Conservation (phyloP, 2,888 invertebrate species). For the Branchinecta sandiegonensis region DNA sequence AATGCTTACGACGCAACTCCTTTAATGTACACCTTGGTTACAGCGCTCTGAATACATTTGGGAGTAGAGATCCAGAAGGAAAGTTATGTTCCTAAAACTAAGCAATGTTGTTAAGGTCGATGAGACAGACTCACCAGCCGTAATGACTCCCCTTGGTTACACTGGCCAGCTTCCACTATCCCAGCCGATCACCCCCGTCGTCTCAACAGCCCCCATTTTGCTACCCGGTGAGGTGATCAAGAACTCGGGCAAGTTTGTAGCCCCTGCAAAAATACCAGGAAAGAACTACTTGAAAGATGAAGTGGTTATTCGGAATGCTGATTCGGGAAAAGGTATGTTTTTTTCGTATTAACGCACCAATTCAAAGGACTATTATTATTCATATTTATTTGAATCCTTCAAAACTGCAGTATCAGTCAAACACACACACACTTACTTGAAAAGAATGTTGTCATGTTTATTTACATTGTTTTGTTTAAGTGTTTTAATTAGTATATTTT, state of each 20-base stretch:
- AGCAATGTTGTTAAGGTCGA: conserved; percentile 19
- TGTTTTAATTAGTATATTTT: no score
- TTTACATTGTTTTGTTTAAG: no score
- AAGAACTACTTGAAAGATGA: conserved; percentile 91
- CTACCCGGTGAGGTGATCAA: conserved; percentile 71
- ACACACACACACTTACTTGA: no score
- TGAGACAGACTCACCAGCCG: conserved; percentile 23
- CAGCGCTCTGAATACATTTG: no score
- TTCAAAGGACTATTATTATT: no score
- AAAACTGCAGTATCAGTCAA: no score
- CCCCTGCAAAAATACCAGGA: conserved; percentile 76
- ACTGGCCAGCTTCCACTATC: conserved; percentile 22
- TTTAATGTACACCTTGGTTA: no score
- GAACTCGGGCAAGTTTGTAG: conserved; percentile 71
- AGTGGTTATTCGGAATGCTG: conserved; percentile 83
- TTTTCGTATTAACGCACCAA: no score
- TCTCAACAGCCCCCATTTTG: conserved; percentile 34
- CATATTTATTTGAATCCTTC: no score
- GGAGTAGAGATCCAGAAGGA: no score
- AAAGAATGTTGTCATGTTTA: no score
- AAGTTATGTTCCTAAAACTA: neutral
- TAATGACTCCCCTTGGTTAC: conserved; percentile 18
- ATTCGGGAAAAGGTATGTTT: conserved; percentile 78
- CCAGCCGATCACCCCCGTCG: conserved; percentile 19
- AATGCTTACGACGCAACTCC: no score